These are phyloP conservation scores for Python bivittatus DNA, from an alignment of 2,113 vertebrate species.

Conservation along the genomic window DNA sequence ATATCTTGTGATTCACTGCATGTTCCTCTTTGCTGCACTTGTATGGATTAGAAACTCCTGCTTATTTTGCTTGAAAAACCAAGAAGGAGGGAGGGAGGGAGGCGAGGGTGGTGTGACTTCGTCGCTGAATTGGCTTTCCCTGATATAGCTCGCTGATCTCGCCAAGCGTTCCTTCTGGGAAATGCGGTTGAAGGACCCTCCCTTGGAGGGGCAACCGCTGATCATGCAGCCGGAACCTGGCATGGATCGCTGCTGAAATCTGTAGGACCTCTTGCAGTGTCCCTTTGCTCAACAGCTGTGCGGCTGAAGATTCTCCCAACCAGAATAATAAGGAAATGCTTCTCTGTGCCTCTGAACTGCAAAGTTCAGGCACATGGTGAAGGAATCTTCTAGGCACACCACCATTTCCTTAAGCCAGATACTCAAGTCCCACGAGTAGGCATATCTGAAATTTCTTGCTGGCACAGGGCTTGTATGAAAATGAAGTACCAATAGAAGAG, in stretches of 20 bases:
- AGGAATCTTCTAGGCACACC: neutral
- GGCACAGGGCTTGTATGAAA: neutral
- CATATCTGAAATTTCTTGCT: neutral
- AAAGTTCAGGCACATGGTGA: neutral
- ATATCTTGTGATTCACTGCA: constrained; percentile 66
- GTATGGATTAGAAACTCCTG: constrained; percentile 45
- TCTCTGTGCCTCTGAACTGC: neutral
- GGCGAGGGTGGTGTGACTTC: neutral
- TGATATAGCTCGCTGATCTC: neutral
- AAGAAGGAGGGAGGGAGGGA: neutral
- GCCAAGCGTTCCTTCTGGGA: neutral
- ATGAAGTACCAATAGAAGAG: too few species aligned
- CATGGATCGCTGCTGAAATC: neutral
- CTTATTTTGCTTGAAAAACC: constrained; percentile 49
- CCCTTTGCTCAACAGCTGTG: too few species aligned
- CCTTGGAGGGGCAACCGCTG: neutral
- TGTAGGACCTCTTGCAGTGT: neutral
- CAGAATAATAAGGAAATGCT: neutral
- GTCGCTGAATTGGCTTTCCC: neutral
- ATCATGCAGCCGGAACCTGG: neutral
- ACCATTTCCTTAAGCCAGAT: neutral
- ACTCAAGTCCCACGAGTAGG: neutral
- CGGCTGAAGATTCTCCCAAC: neutral
- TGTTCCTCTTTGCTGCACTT: constrained; percentile 61
- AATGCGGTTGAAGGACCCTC: neutral